Evolutionary conservation across 2,797 vertebrate species (phyloP), one percentile per base, ranked within the genome.

Genomic region (Syngnathus acus): DNA sequence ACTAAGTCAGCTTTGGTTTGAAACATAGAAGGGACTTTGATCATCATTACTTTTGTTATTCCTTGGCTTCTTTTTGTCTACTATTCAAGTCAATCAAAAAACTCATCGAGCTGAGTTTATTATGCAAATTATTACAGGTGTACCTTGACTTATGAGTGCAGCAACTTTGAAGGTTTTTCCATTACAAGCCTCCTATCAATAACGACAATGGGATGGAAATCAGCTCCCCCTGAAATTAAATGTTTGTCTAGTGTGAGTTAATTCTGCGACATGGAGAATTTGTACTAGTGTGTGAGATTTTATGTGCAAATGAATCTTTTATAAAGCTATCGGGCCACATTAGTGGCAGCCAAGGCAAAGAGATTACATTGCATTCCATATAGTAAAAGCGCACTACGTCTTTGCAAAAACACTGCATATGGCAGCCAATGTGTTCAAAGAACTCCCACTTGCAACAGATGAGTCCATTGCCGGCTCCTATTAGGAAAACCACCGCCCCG

Each of bases 301-400:
- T 75, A 76, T 76, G 72, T 74, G 68, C 76, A 74, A 74, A 84
- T 87, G 80, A 78, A 81, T 84, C 72, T 80, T 80, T 83, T 73
- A 80, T 79, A 80, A 86, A 72, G 71, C 80, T 76, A 76, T 82
- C 78, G 72, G 75, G 66, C 65, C 65, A 75, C 75, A 79, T 72
- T 78, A 82, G 65, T 68, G 68, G 71, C 40, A 82, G 71, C 47
- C 68, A 69, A 78, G 72, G 78, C 75, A 72, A 78, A 66, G 62
- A 71, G 74, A 84, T 85, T 78, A 68, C 75, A 76, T 82, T 78
- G 66, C 65, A 76, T 68, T 81, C 81, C 79, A 70, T 80, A 85
- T 78, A 82, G 75, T 76, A 73, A 69, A 32, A 73, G 75, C 37
- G 21, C 75, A 71, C 68, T 68, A 68, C 78, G 82, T 80, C 68